Evolutionary conservation across 2,113 vertebrate species (phyloP), one percentile per base, ranked within the genome.

Genomic region (Globicephala melas): DNA sequence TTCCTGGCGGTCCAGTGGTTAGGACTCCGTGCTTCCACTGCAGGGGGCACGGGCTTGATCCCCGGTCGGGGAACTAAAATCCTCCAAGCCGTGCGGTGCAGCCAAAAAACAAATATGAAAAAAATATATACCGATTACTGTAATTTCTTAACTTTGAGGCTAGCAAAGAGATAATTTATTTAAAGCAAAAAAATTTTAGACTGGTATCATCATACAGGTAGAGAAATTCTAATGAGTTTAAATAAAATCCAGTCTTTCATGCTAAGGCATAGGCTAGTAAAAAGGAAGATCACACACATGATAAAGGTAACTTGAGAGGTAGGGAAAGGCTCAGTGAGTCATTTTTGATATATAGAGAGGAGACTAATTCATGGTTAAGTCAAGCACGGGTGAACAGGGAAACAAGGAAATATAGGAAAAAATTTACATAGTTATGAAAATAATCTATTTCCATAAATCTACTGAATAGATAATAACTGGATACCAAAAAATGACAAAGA

Each of bases 401-500:
- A 89, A 95, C 14, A 80, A 70, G 86, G 6, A 94, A 85, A 84
- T 58, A 71, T 1, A 80, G 47, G 41, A 47, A 83, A 53, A 95
- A 33, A 63, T 63, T 14, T 86, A 53, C 41, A 53, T 8, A 53
- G 47, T 89, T 97, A 84, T 50, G 36, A 96, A 97, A 97, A 97
- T 84, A 82, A 88, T 82, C 89, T 84, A 62, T 93, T 96, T 93
- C 53, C 74, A 76, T 88, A 70, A 95, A 97, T 67, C 65, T 97
- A 96, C 68, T 89, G 90, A 95, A 92, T 53, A 93, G 77, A 89
- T 83, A 97, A 67, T 88, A 91, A 77, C 58, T 1, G 0, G 96
- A 96, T 97, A 63, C 0, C 86, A 98, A 98, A 93, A 97, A 98
- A 97, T 25, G 87, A 91, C 95, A 95, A 0, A 0, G 2, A 85